Percentiles rank a stretch among this genome's conserved stretches.
These are phyloP conservation scores for Bubo scandiacus DNA, from an alignment of 2,113 vertebrate species.

Conservation along the genomic window DNA sequence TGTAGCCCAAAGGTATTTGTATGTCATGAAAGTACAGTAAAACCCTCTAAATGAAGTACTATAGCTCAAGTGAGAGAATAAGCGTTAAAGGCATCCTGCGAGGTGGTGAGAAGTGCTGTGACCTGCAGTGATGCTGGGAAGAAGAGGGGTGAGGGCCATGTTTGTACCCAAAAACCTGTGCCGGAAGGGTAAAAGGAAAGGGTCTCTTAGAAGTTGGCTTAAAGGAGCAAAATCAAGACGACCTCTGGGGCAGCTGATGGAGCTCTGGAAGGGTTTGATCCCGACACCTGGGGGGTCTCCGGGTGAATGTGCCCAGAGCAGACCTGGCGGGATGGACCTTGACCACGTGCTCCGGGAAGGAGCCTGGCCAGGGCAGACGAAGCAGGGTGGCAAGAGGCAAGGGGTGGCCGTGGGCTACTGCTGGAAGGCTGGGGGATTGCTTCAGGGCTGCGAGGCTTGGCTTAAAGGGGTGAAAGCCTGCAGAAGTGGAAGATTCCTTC, in stretches of 20 bases:
- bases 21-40: not conserved
- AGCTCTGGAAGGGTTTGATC: not conserved
- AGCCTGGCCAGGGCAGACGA: not conserved
- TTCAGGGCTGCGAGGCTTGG: not conserved
- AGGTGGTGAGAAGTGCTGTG: not conserved
- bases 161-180: not conserved
- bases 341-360: not conserved
- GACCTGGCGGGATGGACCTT: not conserved
- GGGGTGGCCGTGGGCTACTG: accelerated
- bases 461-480: not conserved
- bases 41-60: not conserved
- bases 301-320: not conserved
- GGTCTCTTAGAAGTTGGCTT: not conserved
- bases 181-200: not conserved
- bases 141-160: not conserved
- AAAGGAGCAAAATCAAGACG: not conserved
- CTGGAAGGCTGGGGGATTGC: not conserved
- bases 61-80: not conserved
- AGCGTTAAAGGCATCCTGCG: not conserved
- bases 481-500: not conserved
- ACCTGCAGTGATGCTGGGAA: not conserved
- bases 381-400: not conserved
- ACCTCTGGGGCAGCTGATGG: not conserved
- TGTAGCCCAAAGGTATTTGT: not conserved
- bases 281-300: accelerated